A percentile compares a stretch with the other conserved stretches of the same genome.
These are phyloP conservation scores for Tenthredo livida DNA, from an alignment of 2,888 invertebrate genomes.

Conservation along the genomic window DNA sequence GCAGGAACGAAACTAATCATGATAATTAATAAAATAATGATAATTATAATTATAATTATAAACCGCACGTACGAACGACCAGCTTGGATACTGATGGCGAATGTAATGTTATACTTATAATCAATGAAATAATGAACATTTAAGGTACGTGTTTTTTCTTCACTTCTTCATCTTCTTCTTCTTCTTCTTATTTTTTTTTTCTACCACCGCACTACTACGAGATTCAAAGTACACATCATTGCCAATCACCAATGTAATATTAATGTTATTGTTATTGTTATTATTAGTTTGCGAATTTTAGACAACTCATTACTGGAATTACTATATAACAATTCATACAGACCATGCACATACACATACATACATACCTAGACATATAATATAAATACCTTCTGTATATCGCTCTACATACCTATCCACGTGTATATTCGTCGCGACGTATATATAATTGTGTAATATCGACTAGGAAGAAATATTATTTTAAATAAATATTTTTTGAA, in stretches of 20 bases:
- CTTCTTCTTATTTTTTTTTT: not conserved
- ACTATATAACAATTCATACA: slow-evolving; percentile 36
- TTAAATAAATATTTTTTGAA: slow-evolving; percentile 64
- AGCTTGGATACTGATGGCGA: slow-evolving; percentile 59
- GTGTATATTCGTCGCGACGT: slow-evolving; percentile 36
- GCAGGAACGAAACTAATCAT: slow-evolving; percentile 43
- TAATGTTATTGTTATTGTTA: slow-evolving; percentile 18
- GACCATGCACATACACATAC: not conserved
- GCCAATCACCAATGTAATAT: slow-evolving; percentile 7
- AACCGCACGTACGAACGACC: slow-evolving; percentile 55
- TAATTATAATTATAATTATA: slow-evolving; percentile 3
- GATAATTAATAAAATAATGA: slow-evolving; percentile 2
- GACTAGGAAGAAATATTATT: slow-evolving; percentile 62
- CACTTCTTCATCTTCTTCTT: not conserved
- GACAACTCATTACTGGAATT: slow-evolving; percentile 25
- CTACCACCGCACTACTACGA: slow-evolving; percentile 28
- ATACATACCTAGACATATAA: not conserved
- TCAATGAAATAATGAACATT: not conserved
- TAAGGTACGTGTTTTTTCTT: slow-evolving; percentile 28
- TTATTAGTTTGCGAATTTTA: not conserved
- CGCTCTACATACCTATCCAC: slow-evolving; percentile 31
- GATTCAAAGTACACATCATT: slow-evolving; percentile 43
- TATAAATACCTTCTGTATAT: slow-evolving; percentile 19
- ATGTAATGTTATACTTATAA: slow-evolving; percentile 16
- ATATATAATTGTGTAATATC: slow-evolving; percentile 56